Percentiles rank a stretch among this genome's conserved stretches.
Evolutionary conservation across 2,113 vertebrate genomes (phyloP).

Genomic region (Trichomycterus rosablanca): DNA sequence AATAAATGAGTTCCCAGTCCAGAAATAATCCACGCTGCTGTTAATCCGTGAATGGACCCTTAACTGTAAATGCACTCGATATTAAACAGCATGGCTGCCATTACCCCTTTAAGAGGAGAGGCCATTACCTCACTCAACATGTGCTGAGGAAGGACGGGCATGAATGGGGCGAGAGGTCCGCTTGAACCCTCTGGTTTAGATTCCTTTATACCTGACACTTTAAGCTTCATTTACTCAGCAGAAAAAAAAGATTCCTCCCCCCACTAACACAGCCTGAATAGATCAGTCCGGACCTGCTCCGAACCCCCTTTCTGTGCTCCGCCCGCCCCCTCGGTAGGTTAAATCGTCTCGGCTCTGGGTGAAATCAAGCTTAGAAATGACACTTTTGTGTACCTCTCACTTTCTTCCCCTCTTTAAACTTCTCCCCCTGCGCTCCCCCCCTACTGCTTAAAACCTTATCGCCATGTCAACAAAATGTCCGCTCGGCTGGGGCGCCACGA

Average conservation of each 20-base stretch:
- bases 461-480: constrained; percentile 43
- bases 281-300: constrained; percentile 59
- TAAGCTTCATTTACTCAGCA: constrained; percentile 73
- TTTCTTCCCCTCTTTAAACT: constrained; percentile 31
- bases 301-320: constrained; percentile 41
- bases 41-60: constrained; percentile 23
- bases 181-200: constrained; percentile 52
- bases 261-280: constrained; percentile 61
- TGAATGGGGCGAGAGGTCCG: constrained; percentile 58
- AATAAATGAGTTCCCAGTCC: neutral
- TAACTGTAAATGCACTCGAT: constrained; percentile 25
- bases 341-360: constrained; percentile 50
- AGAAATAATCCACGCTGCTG: constrained; percentile 7
- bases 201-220: constrained; percentile 61
- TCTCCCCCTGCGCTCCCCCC: constrained; percentile 14
- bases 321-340: constrained; percentile 44
- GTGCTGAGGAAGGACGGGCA: constrained; percentile 57
- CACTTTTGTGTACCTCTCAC: constrained; percentile 53
- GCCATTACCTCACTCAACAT: constrained; percentile 60
- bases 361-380: constrained; percentile 61
- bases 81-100: constrained; percentile 22
- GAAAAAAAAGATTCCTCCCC: constrained; percentile 57
- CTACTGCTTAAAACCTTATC: constrained; percentile 42
- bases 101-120: constrained; percentile 30
- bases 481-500: constrained; percentile 38